A percentile compares a stretch with the other conserved stretches of the same genome.
These are phyloP conservation scores for Pampusana beccarii DNA, from an alignment of 2,113 vertebrate species.

Conservation along the genomic window DNA sequence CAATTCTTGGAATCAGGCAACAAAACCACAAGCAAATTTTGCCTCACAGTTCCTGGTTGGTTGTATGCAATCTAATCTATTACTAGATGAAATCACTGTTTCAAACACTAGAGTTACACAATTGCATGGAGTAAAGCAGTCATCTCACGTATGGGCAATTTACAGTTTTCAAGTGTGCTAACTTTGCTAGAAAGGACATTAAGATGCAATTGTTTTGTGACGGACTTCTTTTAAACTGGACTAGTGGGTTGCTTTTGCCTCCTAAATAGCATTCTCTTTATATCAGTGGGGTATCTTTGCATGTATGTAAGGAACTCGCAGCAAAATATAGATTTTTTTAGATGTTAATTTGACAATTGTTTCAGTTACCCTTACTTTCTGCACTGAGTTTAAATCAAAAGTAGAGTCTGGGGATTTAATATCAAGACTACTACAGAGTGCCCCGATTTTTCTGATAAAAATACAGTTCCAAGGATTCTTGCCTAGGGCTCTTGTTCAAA, in stretches of 20 bases:
- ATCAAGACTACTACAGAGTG: neutral
- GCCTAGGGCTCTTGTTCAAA: neutral
- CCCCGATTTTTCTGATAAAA: neutral
- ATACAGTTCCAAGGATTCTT: neutral
- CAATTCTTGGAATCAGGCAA: neutral
- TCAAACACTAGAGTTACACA: neutral
- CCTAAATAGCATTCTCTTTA: neutral
- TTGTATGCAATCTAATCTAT: neutral
- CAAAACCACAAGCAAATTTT: neutral
- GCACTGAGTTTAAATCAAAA: neutral
- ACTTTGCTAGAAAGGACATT: neutral
- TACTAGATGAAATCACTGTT: neutral
- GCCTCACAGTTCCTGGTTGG: neutral
- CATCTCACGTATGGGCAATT: neutral
- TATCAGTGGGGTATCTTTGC: neutral
- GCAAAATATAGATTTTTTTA: neutral
- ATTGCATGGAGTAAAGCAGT: neutral
- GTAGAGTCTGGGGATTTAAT: neutral
- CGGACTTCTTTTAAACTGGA: neutral
- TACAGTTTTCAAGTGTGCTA: neutral
- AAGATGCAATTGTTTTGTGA: neutral
- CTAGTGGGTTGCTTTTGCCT: neutral
- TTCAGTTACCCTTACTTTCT: neutral
- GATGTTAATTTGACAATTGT: neutral
- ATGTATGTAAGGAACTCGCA: neutral